Percentiles rank a stretch among this genome's conserved stretches.
Conservation (phyloP, 2,797 vertebrate genomes). For the Lepilemur septentrionalis region DNA sequence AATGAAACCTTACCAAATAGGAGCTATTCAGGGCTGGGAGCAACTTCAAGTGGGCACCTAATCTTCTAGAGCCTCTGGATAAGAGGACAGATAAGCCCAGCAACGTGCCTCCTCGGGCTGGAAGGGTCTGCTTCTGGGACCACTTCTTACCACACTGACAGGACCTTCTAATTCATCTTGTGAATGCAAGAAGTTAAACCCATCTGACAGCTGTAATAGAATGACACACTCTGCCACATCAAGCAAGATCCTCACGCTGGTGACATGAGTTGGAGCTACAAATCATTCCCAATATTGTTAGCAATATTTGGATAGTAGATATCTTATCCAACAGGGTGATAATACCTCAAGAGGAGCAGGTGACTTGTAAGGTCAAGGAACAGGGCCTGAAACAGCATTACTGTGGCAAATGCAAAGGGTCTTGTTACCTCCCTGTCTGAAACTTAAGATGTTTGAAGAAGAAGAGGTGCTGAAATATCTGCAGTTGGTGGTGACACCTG, state of each 20-base stretch:
- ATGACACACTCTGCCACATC: neutral
- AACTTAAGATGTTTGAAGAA: conserved; percentile 55
- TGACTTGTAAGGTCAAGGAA: conserved; percentile 64
- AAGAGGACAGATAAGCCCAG: neutral
- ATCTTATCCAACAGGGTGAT: conserved; percentile 11
- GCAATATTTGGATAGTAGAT: conserved; percentile 4
- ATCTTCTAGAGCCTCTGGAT: neutral
- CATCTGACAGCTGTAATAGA: neutral
- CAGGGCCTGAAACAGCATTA: conserved; percentile 37
- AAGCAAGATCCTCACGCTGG: neutral
- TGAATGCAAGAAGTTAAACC: neutral
- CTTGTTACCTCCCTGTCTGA: conserved; percentile 65
- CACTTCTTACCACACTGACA: neutral
- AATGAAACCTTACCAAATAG: neutral
- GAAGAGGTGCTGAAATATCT: conserved; percentile 60
- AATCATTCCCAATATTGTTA: conserved; percentile 16
- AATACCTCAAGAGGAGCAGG: conserved; percentile 45
- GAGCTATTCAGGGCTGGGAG: neutral
- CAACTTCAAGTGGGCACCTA: neutral
- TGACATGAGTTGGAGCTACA: neutral
- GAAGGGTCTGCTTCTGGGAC: neutral
- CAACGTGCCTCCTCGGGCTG: neutral
- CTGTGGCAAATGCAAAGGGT: conserved; percentile 52
- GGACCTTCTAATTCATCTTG: neutral
- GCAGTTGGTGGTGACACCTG: conserved; percentile 56